phyloP scores from a whole-genome alignment of 2,113 vertebrate genomes.

The Chloebia gouldiae region DNA sequence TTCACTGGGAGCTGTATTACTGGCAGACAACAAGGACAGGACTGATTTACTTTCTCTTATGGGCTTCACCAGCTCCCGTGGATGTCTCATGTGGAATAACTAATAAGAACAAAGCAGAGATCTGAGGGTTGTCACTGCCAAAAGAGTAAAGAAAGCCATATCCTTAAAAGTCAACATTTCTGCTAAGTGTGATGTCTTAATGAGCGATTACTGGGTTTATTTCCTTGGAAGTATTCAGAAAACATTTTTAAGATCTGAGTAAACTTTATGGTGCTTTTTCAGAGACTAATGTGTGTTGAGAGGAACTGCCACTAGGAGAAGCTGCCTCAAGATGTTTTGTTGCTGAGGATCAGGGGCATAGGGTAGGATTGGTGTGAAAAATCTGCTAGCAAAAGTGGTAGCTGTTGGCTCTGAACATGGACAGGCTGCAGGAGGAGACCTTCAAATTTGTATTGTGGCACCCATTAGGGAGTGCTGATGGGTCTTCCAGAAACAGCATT shows the following conservation, averaged over 20 bases:
- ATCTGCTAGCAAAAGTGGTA: background rate
- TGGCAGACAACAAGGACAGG: background rate
- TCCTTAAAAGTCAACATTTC: background rate
- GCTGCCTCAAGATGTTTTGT: background rate
- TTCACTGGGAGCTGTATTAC: background rate
- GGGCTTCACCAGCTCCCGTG: background rate
- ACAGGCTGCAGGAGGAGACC: background rate
- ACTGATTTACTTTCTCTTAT: background rate
- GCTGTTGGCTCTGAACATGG: background rate
- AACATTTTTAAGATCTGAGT: background rate
- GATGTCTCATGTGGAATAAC: background rate
- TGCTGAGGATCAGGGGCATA: background rate
- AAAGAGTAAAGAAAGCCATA: background rate
- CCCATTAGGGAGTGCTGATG: background rate
- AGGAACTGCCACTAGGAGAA: background rate
- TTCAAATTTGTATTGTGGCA: background rate
- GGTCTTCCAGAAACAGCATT: background rate
- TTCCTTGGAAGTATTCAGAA: background rate
- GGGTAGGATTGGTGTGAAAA: background rate
- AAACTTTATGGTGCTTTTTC: background rate
- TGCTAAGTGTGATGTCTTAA: background rate
- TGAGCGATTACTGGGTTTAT: background rate
- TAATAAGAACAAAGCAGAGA: background rate
- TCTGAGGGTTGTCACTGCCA: background rate
- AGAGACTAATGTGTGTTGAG: background rate